Evolutionary conservation across 2,797 vertebrate genomes (phyloP).

Genomic region (Jordanella pulchra): DNA sequence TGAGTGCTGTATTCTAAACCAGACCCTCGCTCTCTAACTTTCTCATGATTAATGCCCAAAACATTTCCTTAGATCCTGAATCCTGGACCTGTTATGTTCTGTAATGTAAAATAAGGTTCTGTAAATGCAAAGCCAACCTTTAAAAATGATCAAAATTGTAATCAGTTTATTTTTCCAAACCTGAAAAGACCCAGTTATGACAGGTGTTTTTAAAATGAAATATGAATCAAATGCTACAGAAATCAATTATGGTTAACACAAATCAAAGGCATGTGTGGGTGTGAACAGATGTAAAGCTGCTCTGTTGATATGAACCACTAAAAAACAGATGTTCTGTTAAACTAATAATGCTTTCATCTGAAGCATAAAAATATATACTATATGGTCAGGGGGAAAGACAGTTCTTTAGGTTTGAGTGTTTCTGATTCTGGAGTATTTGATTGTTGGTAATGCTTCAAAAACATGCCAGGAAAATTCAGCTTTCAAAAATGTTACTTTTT

Average conservation of each 20-base stretch:
- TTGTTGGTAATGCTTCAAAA: not conserved
- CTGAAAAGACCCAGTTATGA: not conserved
- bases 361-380: not conserved
- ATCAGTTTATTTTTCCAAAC: not conserved
- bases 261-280: not conserved
- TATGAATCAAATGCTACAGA: not conserved
- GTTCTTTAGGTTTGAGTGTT: not conserved
- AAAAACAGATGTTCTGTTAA: not conserved
- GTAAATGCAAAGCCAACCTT: not conserved
- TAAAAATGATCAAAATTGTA: not conserved
- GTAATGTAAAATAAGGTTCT: not conserved
- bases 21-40: conserved; percentile 59
- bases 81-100: not conserved
- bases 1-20: conserved; percentile 73
- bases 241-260: not conserved
- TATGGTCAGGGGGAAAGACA: not conserved
- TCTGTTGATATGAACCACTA: not conserved
- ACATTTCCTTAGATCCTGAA: conserved; percentile 1
- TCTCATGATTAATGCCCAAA: conserved; percentile 24
- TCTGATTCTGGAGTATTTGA: not conserved
- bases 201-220: not conserved
- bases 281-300: not conserved
- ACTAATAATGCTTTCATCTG: not conserved
- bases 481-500: not conserved
- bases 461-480: not conserved